phyloP scores from a whole-genome alignment of 2,797 vertebrate genomes.

The Lerista edwardsae region DNA sequence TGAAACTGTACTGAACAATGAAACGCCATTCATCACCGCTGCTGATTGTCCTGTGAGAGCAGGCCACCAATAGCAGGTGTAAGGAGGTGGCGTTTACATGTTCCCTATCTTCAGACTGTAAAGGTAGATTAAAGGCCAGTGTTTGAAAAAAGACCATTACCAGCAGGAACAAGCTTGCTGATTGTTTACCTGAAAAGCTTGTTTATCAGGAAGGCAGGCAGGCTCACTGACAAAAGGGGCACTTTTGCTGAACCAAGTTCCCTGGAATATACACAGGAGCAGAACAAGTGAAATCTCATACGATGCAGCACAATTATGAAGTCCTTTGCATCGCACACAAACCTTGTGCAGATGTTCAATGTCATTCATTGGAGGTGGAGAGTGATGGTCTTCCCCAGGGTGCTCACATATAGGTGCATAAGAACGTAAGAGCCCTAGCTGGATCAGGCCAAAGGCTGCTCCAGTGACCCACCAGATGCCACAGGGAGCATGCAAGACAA shows the following conservation, averaged over 20 bases:
- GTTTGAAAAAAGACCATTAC: conserved; percentile 7
- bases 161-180: conserved; percentile 26
- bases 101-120: background rate
- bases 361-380: background rate
- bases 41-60: background rate
- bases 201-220: conserved; percentile 17
- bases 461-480: no score
- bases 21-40: conserved; percentile 1
- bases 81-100: background rate
- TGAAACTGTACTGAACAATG: background rate
- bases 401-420: no score
- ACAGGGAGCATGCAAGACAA: no score
- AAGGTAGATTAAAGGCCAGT: conserved; percentile 19
- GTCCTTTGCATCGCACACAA: background rate
- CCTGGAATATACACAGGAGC: background rate
- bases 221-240: conserved; percentile 5
- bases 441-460: no score
- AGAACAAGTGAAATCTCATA: conserved; percentile 2
- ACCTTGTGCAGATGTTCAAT: background rate
- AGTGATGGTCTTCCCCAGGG: background rate
- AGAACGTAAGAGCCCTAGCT: no score
- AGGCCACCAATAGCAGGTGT: background rate
- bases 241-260: conserved; percentile 12
- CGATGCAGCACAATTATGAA: background rate
- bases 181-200: conserved; percentile 26